Base-by-base conservation (phyloP, 2,797 vertebrate genomes). In the Acipenser ruthenus region DNA sequence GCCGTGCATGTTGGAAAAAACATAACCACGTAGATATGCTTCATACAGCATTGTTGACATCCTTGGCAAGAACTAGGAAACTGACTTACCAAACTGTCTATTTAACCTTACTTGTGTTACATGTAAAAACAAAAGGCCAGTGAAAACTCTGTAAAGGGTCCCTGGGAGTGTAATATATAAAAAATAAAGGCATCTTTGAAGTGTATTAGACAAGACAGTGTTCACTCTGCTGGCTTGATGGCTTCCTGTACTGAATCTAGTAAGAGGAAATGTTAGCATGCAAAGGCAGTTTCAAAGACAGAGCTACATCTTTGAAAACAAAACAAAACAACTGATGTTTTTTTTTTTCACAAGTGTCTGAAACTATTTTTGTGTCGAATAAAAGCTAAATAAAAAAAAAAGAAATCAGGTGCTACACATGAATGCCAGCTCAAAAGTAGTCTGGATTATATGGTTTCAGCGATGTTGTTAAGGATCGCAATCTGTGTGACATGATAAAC, bases 191-290 rank as follows among this genome's bases (percentile, higher is more conserved):
- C 23, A 37, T 69, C 66, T 76, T 70, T 69, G 69, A 73, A 74
- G 72, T 77, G 68, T 68, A n/a, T 67, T 68, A 63, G 64, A 58
- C 55, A 37, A 37, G 23, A 37, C 23, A 37, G 55, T 58, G 12
- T 58, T 11, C 68, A 62, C 8, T 10, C 55, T 68, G 66, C 70
- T 66, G 62, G 71, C 67, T 73, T 70, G 74, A 64, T 64, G 70
- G 68, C 68, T 74, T 74, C 67, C 75, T 77, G 74, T 74, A 71
- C 68, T 73, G 70, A 47, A 52, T 66, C 56, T 63, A 12, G 12
- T 65, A n/a, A 66, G 60, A 64, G n/a, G n/a, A 51, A 61, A 50
- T 37, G 47, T 37, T 37, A 37, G 23, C 23, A 37, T 37, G 23
- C 37, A 23, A 37, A 37, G 23, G 4, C 23, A 37, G 23, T 37